Conservation (phyloP, 2,888 invertebrate species). For the Odontocolon sp. region DNA sequence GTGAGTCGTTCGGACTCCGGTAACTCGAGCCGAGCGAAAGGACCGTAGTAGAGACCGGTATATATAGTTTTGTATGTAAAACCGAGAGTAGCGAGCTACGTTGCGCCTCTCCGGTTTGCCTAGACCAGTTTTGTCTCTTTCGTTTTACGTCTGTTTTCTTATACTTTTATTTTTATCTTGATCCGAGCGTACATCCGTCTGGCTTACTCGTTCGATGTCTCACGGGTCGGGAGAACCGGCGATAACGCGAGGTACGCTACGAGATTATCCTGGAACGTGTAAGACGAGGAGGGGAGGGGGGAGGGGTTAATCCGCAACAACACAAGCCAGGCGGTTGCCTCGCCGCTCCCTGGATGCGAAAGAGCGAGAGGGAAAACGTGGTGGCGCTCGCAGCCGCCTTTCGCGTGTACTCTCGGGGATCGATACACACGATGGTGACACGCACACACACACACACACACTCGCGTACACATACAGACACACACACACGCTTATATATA, state of each 20-base stretch:
- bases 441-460: slow-evolving; percentile 36
- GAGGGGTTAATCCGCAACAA: slow-evolving; percentile 57
- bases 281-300: too few relatives aligned
- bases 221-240: background rate
- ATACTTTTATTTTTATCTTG: background rate
- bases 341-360: slow-evolving; percentile 61
- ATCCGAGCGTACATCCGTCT: background rate
- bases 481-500: slow-evolving; percentile 1
- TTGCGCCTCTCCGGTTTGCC: background rate
- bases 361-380: slow-evolving; percentile 59
- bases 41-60: background rate
- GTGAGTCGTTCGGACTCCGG: background rate
- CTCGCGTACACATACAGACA: slow-evolving; percentile 34
- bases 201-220: background rate
- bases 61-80: background rate
- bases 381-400: slow-evolving; percentile 73
- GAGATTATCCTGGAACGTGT: slow-evolving; percentile 47
- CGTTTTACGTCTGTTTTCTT: background rate
- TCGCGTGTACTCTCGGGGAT: slow-evolving; percentile 74
- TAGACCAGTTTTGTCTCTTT: background rate
- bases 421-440: slow-evolving; percentile 71
- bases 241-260: slow-evolving; percentile 8
- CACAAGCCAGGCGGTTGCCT: slow-evolving; percentile 57
- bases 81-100: background rate
- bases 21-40: slow-evolving; percentile 12